Conservation (phyloP, 2,113 vertebrate species). For the Poeciliopsis turrubarensis region DNA sequence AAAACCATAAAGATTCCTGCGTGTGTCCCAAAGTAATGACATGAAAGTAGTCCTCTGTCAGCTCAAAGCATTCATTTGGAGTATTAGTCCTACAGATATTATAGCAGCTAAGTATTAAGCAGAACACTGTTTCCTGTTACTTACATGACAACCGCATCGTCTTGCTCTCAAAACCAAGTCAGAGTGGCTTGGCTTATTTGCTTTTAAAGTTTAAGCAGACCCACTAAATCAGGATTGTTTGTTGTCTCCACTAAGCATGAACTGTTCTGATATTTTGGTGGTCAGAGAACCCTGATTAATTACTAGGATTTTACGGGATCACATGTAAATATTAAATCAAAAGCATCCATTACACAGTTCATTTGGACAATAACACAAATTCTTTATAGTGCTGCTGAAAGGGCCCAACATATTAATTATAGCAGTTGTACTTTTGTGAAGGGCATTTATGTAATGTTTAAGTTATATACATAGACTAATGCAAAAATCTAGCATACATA, state of each 20-base stretch:
- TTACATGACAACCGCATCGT: constrained; percentile 10
- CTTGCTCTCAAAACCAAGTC: constrained; percentile 10
- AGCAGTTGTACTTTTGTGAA: background rate
- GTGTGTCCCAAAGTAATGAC: constrained; percentile 44
- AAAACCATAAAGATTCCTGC: constrained; percentile 49
- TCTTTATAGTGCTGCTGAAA: background rate
- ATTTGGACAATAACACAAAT: background rate
- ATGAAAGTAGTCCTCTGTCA: constrained; percentile 50
- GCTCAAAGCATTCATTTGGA: constrained; percentile 25
- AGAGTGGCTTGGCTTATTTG: constrained; percentile 9
- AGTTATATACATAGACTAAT: too few relatives aligned
- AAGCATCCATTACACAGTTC: background rate
- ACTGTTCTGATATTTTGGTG: background rate
- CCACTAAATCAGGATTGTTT: background rate
- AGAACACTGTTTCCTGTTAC: constrained; percentile 8
- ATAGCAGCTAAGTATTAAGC: constrained; percentile 17
- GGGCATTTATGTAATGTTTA: background rate
- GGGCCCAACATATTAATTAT: background rate
- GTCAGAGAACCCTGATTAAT: background rate
- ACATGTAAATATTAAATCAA: background rate
- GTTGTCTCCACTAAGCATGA: background rate
- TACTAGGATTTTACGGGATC: background rate
- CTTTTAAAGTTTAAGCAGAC: constrained; percentile 1
- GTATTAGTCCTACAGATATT: constrained; percentile 12
- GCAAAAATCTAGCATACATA: too few relatives aligned